Evolutionary conservation across 2,888 invertebrate genomes (phyloP), one percentile per base, ranked within the genome.

Genomic region (Pelosia muscerda): DNA sequence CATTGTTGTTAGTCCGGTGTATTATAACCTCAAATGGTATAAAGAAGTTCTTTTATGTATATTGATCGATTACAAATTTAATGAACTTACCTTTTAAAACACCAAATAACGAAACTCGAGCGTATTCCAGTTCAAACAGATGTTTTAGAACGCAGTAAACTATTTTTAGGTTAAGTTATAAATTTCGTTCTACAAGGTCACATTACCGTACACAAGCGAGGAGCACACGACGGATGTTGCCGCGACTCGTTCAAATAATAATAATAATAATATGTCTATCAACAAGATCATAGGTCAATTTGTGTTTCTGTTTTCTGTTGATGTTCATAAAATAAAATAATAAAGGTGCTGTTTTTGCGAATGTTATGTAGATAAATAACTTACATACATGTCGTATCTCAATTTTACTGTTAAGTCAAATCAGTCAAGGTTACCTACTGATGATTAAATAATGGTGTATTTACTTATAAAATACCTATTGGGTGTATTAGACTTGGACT

Each of bases 101-200:
- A 59, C 55, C 61, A 61, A 68, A 68, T 63, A 57, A 55, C 64
- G 68, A 55, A 58, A 72, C 68, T 68, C 68, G 69, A 72, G 63
- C 69, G 79, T 72, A 74, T 69, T 77, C 72, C 67, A 55, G 58
- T 54, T 66, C 55, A 63, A 75, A 73, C 69, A 62, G 64, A 71
- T 70, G 74, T 10, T 72, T 71, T 63, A 75, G 75, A 73, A 71
- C 76, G 72, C 71, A 66, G 74, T 63, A 76, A 76, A 76, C 78
- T 84, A 84, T 84, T 84, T 85, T 84, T 85, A 84, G 85, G 81
- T 85, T 84, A 82, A 81, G 79, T 84, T 85, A 83, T 81, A 79
- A 79, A 74, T 75, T 81, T 79, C 77, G 74, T 61, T 70, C n/a
- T 70, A 60, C 82, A 84, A 85, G 85, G 85, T 81, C 84, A 74